A percentile compares a stretch with the other conserved stretches of the same genome.
These are phyloP conservation scores for Myotis daubentonii DNA, from an alignment of 2,797 vertebrate genomes.

Conservation along the genomic window DNA sequence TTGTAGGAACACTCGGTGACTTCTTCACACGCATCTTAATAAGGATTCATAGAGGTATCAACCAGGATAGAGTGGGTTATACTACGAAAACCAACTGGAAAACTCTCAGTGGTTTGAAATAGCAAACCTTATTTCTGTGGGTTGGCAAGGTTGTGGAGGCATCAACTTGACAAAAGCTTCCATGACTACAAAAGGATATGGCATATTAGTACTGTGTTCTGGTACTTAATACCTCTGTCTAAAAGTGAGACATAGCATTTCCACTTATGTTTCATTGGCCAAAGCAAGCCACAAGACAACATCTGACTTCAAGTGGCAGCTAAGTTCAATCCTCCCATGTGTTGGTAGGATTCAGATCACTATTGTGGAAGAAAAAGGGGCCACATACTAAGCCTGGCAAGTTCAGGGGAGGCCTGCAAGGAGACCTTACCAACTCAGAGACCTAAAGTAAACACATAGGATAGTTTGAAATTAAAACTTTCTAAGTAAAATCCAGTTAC, in stretches of 20 bases:
- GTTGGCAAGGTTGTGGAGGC: background rate
- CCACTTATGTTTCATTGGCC: background rate
- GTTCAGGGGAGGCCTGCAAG: background rate
- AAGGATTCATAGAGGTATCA: background rate
- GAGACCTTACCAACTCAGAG: background rate
- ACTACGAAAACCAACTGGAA: background rate
- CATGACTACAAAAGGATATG: background rate
- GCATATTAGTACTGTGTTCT: background rate
- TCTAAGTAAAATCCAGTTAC: background rate
- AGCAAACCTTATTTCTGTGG: background rate
- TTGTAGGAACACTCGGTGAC: background rate
- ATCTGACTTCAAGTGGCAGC: background rate
- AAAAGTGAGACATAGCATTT: background rate
- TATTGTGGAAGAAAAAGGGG: background rate
- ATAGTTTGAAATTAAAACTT: background rate
- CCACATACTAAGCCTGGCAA: background rate
- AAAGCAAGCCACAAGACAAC: background rate
- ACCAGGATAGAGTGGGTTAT: background rate
- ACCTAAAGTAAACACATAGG: background rate
- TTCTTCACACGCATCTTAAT: background rate
- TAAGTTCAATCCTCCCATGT: background rate
- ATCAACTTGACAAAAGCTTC: background rate
- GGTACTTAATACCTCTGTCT: background rate
- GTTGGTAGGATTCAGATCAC: background rate
- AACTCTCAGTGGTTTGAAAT: background rate